Conservation (phyloP, 2,797 vertebrate species). For the Synaphobranchus kaupii region DNA sequence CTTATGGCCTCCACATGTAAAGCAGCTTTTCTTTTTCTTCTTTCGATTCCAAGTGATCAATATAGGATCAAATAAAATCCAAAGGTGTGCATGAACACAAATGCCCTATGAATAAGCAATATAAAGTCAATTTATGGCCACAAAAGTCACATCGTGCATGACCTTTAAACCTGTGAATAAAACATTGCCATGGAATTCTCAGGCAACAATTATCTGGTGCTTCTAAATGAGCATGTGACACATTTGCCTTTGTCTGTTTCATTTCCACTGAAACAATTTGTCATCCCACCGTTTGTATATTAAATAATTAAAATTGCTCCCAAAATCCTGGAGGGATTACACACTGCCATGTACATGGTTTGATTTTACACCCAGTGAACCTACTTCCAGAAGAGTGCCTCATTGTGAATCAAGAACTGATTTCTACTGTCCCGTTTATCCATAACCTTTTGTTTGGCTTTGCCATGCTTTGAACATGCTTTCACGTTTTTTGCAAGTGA, state of each 20-base stretch:
- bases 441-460: neutral
- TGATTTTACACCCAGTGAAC: constrained; percentile 25
- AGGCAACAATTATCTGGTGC: neutral
- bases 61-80: neutral
- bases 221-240: neutral
- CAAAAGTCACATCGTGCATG: neutral
- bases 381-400: neutral
- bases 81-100: neutral
- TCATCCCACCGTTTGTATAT: neutral
- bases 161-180: neutral
- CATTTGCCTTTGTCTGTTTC: neutral
- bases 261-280: constrained; percentile 13
- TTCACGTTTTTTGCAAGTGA: neutral
- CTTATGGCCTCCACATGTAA: neutral
- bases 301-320: constrained; percentile 13
- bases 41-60: neutral
- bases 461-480: neutral
- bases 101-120: neutral
- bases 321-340: constrained; percentile 15
- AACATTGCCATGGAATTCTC: neutral
- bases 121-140: neutral
- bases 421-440: neutral
- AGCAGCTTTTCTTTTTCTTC: neutral
- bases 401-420: neutral
- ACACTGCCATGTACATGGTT: neutral